These are phyloP conservation scores for Schizothorax lantsangensis DNA, from an alignment of 2,797 vertebrate species.

Conservation along the genomic window DNA sequence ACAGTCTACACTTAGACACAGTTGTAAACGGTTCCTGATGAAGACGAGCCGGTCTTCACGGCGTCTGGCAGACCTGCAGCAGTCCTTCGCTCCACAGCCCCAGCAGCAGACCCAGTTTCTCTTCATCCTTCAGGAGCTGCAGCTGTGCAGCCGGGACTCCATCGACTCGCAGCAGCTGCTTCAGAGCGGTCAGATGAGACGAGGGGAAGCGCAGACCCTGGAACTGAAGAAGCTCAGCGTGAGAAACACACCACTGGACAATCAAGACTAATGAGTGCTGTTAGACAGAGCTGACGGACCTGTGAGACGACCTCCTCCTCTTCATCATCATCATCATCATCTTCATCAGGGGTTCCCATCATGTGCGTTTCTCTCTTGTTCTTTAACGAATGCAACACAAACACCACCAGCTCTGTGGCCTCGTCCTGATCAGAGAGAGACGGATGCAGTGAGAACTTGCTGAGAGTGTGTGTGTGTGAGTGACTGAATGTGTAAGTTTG, in stretches of 20 bases:
- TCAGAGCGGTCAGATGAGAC: slow-evolving; percentile 82
- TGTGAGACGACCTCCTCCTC: slow-evolving; percentile 65
- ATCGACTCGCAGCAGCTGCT: slow-evolving; percentile 79
- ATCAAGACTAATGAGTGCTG: too few species aligned
- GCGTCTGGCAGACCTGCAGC: slow-evolving; percentile 50
- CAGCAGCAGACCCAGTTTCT: slow-evolving; percentile 61
- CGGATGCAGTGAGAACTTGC: background rate
- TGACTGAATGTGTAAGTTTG: background rate
- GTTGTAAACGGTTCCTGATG: background rate
- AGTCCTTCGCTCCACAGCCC: slow-evolving; percentile 65
- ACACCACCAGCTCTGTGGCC: slow-evolving; percentile 77
- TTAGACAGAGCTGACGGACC: slow-evolving; percentile 68
- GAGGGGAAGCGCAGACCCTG: slow-evolving; percentile 88
- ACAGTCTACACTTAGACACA: background rate
- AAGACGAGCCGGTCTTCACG: background rate
- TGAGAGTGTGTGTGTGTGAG: background rate
- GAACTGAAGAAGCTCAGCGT: background rate
- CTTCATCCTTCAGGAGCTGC: slow-evolving; percentile 56
- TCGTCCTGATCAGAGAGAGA: slow-evolving; percentile 78
- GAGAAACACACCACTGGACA: background rate
- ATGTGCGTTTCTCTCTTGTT: slow-evolving; percentile 90
- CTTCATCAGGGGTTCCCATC: slow-evolving; percentile 78
- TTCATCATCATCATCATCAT: slow-evolving; percentile 68
- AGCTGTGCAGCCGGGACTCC: slow-evolving; percentile 65
- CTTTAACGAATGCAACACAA: slow-evolving; percentile 88